A percentile compares a stretch with the other conserved stretches of the same genome.
phyloP scores from a whole-genome alignment of 2,113 vertebrate species.

The Cardinalis cardinalis region DNA sequence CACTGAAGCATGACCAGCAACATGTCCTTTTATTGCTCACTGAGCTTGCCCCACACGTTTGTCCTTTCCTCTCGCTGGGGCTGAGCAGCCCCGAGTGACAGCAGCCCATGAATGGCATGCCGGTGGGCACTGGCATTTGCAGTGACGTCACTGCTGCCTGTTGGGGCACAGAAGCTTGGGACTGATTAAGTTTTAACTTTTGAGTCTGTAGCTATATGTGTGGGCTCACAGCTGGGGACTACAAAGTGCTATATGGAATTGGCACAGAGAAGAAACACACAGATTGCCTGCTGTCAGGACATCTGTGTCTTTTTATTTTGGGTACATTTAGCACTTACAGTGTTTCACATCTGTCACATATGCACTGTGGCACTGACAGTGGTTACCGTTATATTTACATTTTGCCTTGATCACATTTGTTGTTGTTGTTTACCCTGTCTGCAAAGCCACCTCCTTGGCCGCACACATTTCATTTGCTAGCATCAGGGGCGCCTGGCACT shows the following conservation, averaged over 20 bases:
- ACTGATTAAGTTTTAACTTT: constrained; percentile 58
- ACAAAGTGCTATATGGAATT: constrained; percentile 69
- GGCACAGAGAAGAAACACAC: constrained; percentile 64
- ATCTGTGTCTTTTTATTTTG: constrained; percentile 71
- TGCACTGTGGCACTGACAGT: constrained; percentile 53
- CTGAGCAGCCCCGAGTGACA: background rate
- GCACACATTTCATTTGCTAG: constrained; percentile 20
- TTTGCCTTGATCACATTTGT: constrained; percentile 36
- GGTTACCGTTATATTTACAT: constrained; percentile 56
- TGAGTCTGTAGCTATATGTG: constrained; percentile 65
- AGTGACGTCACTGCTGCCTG: background rate
- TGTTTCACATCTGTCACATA: constrained; percentile 66
- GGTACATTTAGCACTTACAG: constrained; percentile 68
- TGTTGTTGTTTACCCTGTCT: constrained; percentile 46
- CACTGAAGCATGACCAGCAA: background rate
- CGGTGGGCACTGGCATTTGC: background rate
- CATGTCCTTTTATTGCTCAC: background rate
- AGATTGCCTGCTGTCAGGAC: constrained; percentile 68
- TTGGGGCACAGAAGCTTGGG: constrained; percentile 57
- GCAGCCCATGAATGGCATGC: background rate
- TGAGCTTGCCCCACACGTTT: background rate
- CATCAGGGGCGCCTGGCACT: background rate
- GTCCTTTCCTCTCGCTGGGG: background rate
- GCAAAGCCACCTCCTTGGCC: constrained; percentile 39
- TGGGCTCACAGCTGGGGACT: constrained; percentile 68